Conservation (phyloP, 2,113 vertebrate species). For the Tapirus terrestris region DNA sequence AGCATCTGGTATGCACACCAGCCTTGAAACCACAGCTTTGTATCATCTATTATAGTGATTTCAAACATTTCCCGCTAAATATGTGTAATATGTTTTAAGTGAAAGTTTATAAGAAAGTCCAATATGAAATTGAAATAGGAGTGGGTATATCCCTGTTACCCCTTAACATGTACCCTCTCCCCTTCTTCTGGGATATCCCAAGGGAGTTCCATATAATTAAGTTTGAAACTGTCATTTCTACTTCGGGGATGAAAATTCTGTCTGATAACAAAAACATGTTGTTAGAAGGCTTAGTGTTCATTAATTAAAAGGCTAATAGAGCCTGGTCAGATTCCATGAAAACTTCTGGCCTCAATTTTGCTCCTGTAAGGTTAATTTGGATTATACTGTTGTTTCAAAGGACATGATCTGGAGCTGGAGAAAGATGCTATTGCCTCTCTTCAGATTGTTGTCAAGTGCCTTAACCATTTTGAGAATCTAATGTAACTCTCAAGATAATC, state of each 20-base stretch:
- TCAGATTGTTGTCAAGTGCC: neutral
- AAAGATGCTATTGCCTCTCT: neutral
- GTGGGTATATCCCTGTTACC: rapidly evolving
- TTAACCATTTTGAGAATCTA: neutral
- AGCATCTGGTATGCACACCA: neutral
- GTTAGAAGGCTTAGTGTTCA: neutral
- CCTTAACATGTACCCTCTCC: neutral
- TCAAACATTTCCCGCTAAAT: neutral
- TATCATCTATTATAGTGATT: neutral
- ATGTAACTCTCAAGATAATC: neutral
- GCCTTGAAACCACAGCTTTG: neutral
- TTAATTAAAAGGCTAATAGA: neutral
- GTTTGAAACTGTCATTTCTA: neutral
- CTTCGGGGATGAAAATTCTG: neutral
- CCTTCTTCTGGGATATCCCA: neutral
- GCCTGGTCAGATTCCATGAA: neutral
- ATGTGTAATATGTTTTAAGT: neutral
- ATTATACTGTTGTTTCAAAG: conserved; percentile 2
- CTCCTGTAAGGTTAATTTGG: conserved; percentile 3
- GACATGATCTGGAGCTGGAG: neutral
- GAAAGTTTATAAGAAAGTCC: neutral
- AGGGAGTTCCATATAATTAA: neutral
- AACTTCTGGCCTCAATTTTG: neutral
- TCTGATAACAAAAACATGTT: neutral
- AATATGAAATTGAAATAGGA: neutral